phyloP scores from a whole-genome alignment of 2,113 vertebrate species.

The Synchiropus splendidus region DNA sequence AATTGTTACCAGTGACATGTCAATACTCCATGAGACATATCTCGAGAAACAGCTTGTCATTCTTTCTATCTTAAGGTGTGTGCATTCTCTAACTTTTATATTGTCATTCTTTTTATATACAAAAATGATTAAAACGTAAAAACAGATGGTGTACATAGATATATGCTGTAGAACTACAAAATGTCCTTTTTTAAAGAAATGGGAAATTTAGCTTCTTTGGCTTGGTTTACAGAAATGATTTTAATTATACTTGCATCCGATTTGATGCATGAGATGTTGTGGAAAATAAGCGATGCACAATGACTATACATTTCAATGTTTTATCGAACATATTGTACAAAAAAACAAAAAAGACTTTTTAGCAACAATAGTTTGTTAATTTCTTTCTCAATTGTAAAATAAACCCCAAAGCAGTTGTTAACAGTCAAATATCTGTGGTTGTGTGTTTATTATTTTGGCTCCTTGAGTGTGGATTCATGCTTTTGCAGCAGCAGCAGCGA shows the following conservation, averaged over 20 bases:
- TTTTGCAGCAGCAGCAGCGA: constrained; percentile 11
- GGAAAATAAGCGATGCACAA: constrained; percentile 93
- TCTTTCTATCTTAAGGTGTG: constrained; percentile 92
- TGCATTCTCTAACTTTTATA: constrained; percentile 96
- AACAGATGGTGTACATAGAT: constrained; percentile 90
- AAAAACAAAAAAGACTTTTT: constrained; percentile 56
- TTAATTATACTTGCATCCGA: constrained; percentile 91
- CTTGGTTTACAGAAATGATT: constrained; percentile 92
- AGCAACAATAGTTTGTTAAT: constrained; percentile 85
- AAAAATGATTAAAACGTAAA: constrained; percentile 61
- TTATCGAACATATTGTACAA: constrained; percentile 92
- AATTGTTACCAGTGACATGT: constrained; percentile 86
- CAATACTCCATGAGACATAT: constrained; percentile 81
- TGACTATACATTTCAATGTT: constrained; percentile 98
- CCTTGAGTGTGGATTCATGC: constrained; percentile 3
- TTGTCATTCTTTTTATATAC: constrained; percentile 98
- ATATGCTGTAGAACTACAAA: constrained; percentile 97
- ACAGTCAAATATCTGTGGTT: constrained; percentile 70
- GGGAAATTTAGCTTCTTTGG: constrained; percentile 96
- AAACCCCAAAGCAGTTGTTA: constrained; percentile 96
- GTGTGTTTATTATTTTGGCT: constrained; percentile 63
- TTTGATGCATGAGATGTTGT: constrained; percentile 92
- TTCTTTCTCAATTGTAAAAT: constrained; percentile 95
- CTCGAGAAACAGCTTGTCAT: constrained; percentile 84
- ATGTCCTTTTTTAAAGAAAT: constrained; percentile 75